Base-by-base conservation (phyloP, 2,888 invertebrate species). In the Empis stercorea region DNA sequence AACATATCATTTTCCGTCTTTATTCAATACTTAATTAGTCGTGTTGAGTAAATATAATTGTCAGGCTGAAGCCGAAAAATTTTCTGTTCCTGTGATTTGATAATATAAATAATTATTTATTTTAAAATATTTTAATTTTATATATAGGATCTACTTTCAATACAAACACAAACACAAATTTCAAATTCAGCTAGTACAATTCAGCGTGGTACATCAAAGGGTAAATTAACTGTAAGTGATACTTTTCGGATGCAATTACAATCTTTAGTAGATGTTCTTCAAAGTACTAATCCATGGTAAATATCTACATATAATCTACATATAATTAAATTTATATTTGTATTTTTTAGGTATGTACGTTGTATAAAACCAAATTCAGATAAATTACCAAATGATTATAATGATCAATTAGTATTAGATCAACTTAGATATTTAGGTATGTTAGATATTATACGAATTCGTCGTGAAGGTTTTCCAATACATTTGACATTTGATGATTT, bases 311-410 rank as follows among this genome's bases (percentile, higher is more conserved):
- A 16, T 13, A n/a, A 30, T 13, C 27, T 15, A 32, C 10, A 13
- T 32, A 5, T n/a, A 14, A n/a, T 14, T 30, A 32, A 32, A 27
- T 15, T 41, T 30, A 27, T 20, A 32, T 43, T 30, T 39, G 17
- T 41, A 46, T 44, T 44, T 53, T 56, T 47, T 51, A 82, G 82
- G 82, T 87, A 92, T 66, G 91, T 91, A 32, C 78, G 93, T 40
- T 93, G 93, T 65, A 92, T 93, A 59, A 93, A 93, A 61, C 92
- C 93, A 1, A 93, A 93, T 65, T 79, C 84, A 65, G 76, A 83
- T 58, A 93, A 93, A 66, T 75, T 78, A 46, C 78, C 88, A 0
- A 80, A 88, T 59, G 78, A 80, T 59, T 93, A 85, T 68, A 84
- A 83, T 63, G 81, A 83, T 48, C 77, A 79, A 47, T 72, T 92